Evolutionary conservation across 2,797 vertebrate genomes (phyloP).

Genomic region (Fringilla coelebs): DNA sequence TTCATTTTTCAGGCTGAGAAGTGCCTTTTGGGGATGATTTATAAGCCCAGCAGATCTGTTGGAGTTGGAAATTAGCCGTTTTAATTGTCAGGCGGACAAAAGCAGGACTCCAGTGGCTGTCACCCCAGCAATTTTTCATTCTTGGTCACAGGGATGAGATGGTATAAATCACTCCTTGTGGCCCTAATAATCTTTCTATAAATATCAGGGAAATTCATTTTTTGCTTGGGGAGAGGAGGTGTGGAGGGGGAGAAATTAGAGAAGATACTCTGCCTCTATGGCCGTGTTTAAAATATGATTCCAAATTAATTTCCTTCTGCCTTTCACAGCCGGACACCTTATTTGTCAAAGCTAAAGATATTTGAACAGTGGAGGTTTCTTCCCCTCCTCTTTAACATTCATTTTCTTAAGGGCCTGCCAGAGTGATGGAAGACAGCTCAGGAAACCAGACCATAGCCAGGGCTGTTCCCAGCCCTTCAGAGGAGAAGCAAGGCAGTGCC

Average conservation of each 20-base stretch:
- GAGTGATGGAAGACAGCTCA: constrained; percentile 11
- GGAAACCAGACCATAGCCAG: not conserved
- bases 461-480: not conserved
- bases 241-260: not conserved
- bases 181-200: constrained; percentile 80
- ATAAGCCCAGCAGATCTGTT: not conserved
- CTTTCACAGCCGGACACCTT: constrained; percentile 63
- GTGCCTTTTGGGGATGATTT: constrained; percentile 37
- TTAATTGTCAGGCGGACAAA: constrained; percentile 61
- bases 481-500: constrained; percentile 7
- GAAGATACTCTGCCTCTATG: constrained; percentile 63
- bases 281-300: constrained; percentile 75
- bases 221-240: constrained; percentile 16
- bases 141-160: constrained; percentile 18
- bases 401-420: constrained; percentile 48
- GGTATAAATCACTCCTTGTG: constrained; percentile 70
- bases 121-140: constrained; percentile 50
- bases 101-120: constrained; percentile 28
- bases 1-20: constrained; percentile 35
- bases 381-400: constrained; percentile 10
- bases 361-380: constrained; percentile 47
- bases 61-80: constrained; percentile 62
- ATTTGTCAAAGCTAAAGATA: constrained; percentile 77
- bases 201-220: constrained; percentile 71
- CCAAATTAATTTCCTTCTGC: constrained; percentile 76